A percentile compares a stretch with the other conserved stretches of the same genome.
These are phyloP conservation scores for Catotricha subobsoleta DNA, from an alignment of 2,888 invertebrate species.

Conservation along the genomic window DNA sequence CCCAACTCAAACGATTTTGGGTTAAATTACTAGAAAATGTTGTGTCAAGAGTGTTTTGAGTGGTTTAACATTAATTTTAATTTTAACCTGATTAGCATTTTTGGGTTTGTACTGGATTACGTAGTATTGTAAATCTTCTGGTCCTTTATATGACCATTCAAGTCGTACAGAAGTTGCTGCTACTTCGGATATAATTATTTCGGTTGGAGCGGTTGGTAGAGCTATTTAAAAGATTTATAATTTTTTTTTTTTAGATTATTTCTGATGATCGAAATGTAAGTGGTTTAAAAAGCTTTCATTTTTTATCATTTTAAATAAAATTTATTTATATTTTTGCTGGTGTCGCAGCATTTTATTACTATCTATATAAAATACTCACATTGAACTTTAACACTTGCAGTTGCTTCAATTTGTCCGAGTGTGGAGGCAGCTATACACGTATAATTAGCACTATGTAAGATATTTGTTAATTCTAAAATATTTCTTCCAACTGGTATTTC, in stretches of 20 bases:
- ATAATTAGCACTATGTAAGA: slow-evolving; percentile 87
- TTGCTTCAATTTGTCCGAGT: slow-evolving; percentile 76
- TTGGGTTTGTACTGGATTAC: slow-evolving; percentile 94
- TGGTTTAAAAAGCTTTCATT: too few species aligned
- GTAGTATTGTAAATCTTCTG: slow-evolving; percentile 86
- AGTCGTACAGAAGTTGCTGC: slow-evolving; percentile 85
- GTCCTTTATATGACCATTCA: slow-evolving; percentile 79
- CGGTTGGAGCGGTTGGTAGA: slow-evolving; percentile 75
- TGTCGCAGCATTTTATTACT: too few species aligned
- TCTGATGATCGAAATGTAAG: too few species aligned
- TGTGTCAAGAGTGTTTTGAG: background rate
- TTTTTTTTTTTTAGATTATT: too few species aligned
- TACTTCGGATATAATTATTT: slow-evolving; percentile 80
- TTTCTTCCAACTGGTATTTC: slow-evolving; percentile 72
- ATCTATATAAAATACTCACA: too few species aligned
- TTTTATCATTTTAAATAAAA: too few species aligned
- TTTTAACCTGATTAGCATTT: slow-evolving; percentile 56
- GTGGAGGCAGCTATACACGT: slow-evolving; percentile 93
- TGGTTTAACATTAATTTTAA: background rate
- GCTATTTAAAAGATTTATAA: slow-evolving; percentile 41
- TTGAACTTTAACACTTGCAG: slow-evolving; percentile 85
- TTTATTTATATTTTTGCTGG: too few species aligned
- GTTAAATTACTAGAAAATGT: background rate
- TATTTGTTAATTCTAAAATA: slow-evolving; percentile 66
- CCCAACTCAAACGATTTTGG: too few species aligned